These are phyloP conservation scores for Nemotelus pantherinus DNA, from an alignment of 2,888 invertebrate species.

Conservation along the genomic window DNA sequence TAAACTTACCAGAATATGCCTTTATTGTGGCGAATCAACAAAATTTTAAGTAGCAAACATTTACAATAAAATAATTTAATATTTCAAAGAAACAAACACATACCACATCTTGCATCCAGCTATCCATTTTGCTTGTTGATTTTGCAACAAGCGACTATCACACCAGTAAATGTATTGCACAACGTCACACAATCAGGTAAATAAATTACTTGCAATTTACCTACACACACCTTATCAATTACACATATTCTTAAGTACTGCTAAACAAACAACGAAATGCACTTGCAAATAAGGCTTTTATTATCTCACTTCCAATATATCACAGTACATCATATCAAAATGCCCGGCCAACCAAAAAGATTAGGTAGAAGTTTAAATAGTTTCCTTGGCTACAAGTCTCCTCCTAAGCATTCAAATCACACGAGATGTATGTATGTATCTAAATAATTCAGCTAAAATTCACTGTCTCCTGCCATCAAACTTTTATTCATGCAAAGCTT, in stretches of 20 bases:
- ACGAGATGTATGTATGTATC: background rate
- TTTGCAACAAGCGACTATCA: too few relatives aligned
- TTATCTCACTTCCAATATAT: slow-evolving; percentile 22
- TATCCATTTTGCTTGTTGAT: slow-evolving; percentile 39
- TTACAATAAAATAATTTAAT: too few relatives aligned
- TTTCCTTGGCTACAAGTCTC: background rate
- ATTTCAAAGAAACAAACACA: background rate
- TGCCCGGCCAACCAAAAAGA: background rate
- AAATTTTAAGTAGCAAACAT: too few relatives aligned
- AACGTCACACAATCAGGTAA: too few relatives aligned
- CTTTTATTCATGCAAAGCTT: background rate
- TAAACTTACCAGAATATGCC: too few relatives aligned
- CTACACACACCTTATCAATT: too few relatives aligned
- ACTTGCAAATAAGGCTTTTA: slow-evolving; percentile 2
- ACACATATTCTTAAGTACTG: background rate
- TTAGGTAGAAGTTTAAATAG: background rate
- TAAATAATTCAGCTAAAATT: background rate
- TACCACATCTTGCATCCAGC: slow-evolving; percentile 51
- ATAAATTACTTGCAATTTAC: too few relatives aligned
- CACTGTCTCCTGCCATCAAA: background rate
- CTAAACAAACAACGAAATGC: background rate
- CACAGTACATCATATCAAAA: slow-evolving; percentile 17
- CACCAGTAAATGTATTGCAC: too few relatives aligned
- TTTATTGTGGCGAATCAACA: too few relatives aligned
- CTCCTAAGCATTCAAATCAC: background rate